Evolutionary conservation across 2,888 invertebrate genomes (phyloP).

Genomic region (Cyrtodaria siliqua): DNA sequence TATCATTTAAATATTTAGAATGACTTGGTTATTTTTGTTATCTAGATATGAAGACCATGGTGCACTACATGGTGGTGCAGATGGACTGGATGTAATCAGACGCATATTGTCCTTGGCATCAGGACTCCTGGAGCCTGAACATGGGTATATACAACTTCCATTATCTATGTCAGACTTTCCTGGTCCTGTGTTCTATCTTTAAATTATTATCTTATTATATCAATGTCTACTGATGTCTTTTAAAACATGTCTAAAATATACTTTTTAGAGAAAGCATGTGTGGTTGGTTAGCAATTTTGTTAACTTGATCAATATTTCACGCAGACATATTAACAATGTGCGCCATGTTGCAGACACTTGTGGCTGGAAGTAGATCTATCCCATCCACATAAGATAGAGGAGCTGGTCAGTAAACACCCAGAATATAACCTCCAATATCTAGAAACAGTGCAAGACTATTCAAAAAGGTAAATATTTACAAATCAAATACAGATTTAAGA

Average conservation of each 20-base stretch:
- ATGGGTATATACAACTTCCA: constrained; percentile 66
- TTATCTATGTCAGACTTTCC: too few species aligned
- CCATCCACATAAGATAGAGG: constrained; percentile 13
- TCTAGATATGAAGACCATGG: constrained; percentile 89
- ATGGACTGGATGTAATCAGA: constrained; percentile 89
- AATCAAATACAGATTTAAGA: too few species aligned
- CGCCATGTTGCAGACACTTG: constrained; percentile 7
- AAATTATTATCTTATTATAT: too few species aligned
- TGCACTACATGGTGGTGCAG: constrained; percentile 90
- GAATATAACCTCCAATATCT: constrained; percentile 1
- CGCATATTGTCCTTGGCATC: constrained; percentile 87
- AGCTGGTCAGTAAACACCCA: background rate
- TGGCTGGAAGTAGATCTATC: constrained; percentile 27
- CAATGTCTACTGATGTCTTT: too few species aligned
- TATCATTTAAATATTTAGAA: too few species aligned
- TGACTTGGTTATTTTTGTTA: too few species aligned
- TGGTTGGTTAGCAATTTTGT: too few species aligned
- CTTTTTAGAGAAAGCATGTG: too few species aligned
- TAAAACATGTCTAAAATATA: too few species aligned
- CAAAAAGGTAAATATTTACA: constrained; percentile 17
- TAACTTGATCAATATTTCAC: too few species aligned
- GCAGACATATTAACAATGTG: too few species aligned
- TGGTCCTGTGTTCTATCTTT: too few species aligned
- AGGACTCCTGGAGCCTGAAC: constrained; percentile 42
- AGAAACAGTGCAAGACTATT: constrained; percentile 13